These are phyloP conservation scores for Myotis myotis DNA, from an alignment of 2,797 vertebrate genomes.

Conservation along the genomic window DNA sequence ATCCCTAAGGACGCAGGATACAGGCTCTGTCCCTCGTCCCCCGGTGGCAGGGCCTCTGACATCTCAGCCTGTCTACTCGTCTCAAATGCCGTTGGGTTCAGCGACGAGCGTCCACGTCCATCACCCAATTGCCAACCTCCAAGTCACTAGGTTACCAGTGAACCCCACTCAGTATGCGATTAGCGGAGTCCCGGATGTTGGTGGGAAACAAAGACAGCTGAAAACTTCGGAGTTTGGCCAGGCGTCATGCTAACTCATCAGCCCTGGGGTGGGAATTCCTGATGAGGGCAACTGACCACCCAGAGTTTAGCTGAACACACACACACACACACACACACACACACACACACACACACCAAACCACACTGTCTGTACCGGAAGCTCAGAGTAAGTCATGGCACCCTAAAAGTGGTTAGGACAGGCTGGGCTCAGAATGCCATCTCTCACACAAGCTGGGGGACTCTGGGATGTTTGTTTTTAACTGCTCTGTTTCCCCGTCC, in stretches of 20 bases:
- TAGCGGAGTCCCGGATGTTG: background rate
- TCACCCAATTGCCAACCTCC: too few species aligned
- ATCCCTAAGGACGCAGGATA: background rate
- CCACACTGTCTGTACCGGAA: fast-evolving
- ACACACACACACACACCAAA: too few species aligned
- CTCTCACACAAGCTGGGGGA: background rate
- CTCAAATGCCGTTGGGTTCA: background rate
- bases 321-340: too few species aligned
- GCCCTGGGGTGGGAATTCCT: background rate
- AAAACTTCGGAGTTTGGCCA: background rate
- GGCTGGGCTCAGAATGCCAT: background rate
- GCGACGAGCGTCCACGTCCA: background rate
- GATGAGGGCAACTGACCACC: too few species aligned
- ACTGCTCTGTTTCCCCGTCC: background rate
- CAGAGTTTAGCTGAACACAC: background rate
- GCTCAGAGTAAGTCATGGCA: background rate
- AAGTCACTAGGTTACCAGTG: background rate
- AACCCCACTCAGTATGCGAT: background rate
- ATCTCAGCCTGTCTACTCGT: background rate
- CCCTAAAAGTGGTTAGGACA: background rate
- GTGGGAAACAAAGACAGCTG: background rate
- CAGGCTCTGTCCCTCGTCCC: background rate
- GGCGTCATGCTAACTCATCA: background rate
- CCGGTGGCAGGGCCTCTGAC: background rate
- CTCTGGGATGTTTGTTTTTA: background rate